Evolutionary conservation across 2,888 invertebrate genomes (phyloP).

Genomic region (Noctua pronuba): DNA sequence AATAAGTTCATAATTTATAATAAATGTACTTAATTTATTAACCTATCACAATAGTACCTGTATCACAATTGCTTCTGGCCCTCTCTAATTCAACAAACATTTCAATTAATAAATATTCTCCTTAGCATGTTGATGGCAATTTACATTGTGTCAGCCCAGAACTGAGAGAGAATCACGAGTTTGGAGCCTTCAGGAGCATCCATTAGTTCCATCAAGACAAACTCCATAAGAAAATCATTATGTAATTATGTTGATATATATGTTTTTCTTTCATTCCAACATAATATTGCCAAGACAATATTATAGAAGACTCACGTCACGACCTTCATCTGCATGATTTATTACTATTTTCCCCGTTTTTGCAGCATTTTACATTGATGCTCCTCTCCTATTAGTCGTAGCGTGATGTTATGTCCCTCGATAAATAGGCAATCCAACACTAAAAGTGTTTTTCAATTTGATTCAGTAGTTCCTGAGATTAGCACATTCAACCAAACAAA

Average conservation of each 20-base stretch:
- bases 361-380: too few relatives aligned
- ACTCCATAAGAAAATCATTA: neutral
- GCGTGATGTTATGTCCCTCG: too few relatives aligned
- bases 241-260: neutral
- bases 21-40: neutral
- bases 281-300: neutral
- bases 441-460: too few relatives aligned
- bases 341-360: too few relatives aligned
- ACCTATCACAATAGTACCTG: conserved; percentile 3
- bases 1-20: neutral
- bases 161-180: neutral
- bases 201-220: neutral
- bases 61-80: neutral
- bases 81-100: neutral
- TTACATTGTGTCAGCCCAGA: neutral
- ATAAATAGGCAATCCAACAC: too few relatives aligned
- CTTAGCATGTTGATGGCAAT: neutral
- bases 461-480: too few relatives aligned
- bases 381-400: too few relatives aligned
- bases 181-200: neutral
- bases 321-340: too few relatives aligned
- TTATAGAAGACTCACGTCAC: too few relatives aligned
- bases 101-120: neutral
- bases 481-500: too few relatives aligned
- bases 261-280: conserved; percentile 20